phyloP scores from a whole-genome alignment of 2,888 invertebrate species.

The Thelaira solivaga region DNA sequence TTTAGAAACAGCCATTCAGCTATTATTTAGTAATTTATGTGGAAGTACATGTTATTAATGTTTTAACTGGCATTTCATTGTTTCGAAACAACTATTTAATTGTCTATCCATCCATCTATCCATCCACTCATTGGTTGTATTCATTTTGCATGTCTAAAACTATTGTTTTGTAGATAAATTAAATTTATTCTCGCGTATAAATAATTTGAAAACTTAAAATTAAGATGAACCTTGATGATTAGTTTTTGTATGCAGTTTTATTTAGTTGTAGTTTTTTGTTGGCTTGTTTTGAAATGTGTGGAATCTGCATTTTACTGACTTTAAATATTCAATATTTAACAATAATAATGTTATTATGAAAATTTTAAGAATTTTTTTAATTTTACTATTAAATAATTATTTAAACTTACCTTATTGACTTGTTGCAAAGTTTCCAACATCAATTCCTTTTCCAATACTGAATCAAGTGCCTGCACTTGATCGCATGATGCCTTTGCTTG shows the following conservation, averaged over 20 bases:
- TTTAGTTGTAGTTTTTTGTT: not conserved
- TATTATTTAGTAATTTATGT: constrained; percentile 55
- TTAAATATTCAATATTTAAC: not conserved
- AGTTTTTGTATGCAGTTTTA: constrained; percentile 15
- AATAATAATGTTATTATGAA: not conserved
- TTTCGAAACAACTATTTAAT: constrained; percentile 23
- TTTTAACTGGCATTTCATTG: constrained; percentile 20
- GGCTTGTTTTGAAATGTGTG: too few relatives aligned
- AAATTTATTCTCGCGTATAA: constrained; percentile 23
- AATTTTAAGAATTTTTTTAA: not conserved
- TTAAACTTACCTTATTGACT: constrained; percentile 79
- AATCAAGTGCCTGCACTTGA: constrained; percentile 84
- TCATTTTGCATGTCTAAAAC: constrained; percentile 58
- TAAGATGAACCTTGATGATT: constrained; percentile 58
- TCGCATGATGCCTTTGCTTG: constrained; percentile 89
- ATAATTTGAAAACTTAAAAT: constrained; percentile 35
- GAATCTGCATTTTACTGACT: too few relatives aligned
- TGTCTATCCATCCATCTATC: constrained; percentile 5
- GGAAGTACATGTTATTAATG: constrained; percentile 43
- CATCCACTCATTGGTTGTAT: constrained; percentile 7
- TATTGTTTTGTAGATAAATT: constrained; percentile 54
- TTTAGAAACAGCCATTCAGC: constrained; percentile 41
- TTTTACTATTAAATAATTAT: not conserved
- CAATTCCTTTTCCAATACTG: constrained; percentile 83
- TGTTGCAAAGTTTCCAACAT: constrained; percentile 84